Base-by-base conservation (phyloP, 2,113 vertebrate genomes). In the Campylomormyrus tamandua region DNA sequence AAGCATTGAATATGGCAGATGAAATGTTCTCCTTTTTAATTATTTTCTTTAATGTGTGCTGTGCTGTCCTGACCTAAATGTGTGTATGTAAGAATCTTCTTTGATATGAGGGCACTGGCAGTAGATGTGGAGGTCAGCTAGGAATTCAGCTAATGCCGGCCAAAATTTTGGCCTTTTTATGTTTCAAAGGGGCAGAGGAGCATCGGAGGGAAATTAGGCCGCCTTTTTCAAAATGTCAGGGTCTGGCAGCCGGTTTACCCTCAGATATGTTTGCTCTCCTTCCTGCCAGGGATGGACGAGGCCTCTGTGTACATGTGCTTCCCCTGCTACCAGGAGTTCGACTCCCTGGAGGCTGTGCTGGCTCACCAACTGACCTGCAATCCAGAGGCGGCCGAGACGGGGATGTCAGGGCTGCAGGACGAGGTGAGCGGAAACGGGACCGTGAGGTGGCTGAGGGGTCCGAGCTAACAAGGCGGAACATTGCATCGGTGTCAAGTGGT, bases 271-370 rank as follows among this genome's bases (percentile, higher is more conserved):
- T 11, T 91, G 35, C 19, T 19, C 49, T 90, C 4, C 90, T n/a
- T 77, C 10, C 2, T 17, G 42, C 89, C 92, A 93, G 92, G 74
- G 6, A 95, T 95, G 95, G 95, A 96, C 92, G 93, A 56, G 49
- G 93, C 95, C 24, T 96, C 96, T 0, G 97, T 97, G 90, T 98
- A 97, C 92, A 98, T 98, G 94, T 98, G 98, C 93, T 98, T 97
- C 6, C 97, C 97, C 90, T 98, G 98, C 94, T 97, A 97, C 91
- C 97, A 96, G 94, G 96, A 98, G 91, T 98, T 97, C 52, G 94
- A 96, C 74, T 97, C 97, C 58, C 93, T 98, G 90, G 98, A 98
- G 88, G 97, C 97, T 74, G 97, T 98, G 2, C 96, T 98, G 0
- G 90, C 97, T 87, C 97, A 98, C 93, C 97, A 98, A 94, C 94